Evolutionary conservation across 2,113 vertebrate genomes (phyloP).

Genomic region (Nansenia antarctica): DNA sequence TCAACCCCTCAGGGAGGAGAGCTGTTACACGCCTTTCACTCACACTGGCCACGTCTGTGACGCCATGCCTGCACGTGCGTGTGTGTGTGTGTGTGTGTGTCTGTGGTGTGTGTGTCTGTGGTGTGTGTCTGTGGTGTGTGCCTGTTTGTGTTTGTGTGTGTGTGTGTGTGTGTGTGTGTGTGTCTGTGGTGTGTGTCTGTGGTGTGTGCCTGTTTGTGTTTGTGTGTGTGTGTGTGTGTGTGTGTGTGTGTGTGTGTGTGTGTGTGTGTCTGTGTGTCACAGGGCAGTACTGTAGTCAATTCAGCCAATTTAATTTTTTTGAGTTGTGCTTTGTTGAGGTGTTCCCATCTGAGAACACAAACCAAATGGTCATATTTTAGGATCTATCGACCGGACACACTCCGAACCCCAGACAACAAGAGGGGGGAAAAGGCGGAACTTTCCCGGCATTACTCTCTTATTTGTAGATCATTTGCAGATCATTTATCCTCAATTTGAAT

Average conservation of each 20-base stretch:
- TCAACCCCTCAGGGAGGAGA: slow-evolving; percentile 63
- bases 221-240: slow-evolving; percentile 7
- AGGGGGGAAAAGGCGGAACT: neutral
- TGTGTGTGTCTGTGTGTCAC: slow-evolving; percentile 15
- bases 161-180: neutral
- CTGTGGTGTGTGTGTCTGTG: neutral
- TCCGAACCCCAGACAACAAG: neutral
- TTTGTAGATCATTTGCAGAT: slow-evolving; percentile 72
- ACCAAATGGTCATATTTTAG: neutral
- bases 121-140: slow-evolving; percentile 4
- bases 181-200: slow-evolving; percentile 40
- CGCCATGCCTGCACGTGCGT: slow-evolving; percentile 8
- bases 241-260: slow-evolving; percentile 1
- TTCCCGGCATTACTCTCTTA: slow-evolving; percentile 43
- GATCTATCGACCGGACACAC: neutral
- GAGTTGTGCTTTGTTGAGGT: neutral
- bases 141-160: slow-evolving; percentile 9
- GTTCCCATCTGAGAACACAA: neutral
- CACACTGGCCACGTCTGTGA: slow-evolving; percentile 34
- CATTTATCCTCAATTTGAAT: slow-evolving; percentile 76
- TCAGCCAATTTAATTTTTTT: neutral
- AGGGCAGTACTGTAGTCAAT: neutral
- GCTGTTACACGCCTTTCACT: slow-evolving; percentile 65
- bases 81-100: slow-evolving; percentile 6
- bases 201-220: slow-evolving; percentile 10